Evolutionary conservation across 2,797 vertebrate genomes (phyloP).

Genomic region (Acanthis flammea): DNA sequence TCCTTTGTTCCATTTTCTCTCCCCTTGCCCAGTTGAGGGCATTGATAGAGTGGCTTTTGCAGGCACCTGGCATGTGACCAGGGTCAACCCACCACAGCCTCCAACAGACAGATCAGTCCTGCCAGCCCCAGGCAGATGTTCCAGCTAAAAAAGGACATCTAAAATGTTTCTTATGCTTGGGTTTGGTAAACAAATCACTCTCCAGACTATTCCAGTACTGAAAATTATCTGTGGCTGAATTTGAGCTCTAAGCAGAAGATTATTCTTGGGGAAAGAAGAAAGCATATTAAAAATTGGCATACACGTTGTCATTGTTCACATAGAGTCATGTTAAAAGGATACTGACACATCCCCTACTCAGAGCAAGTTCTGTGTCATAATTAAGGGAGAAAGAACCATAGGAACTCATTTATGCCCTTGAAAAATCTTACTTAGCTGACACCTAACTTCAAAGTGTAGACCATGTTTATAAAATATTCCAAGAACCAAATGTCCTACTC

Average conservation of each 20-base stretch:
- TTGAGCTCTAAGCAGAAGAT: neutral
- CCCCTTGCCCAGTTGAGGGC: neutral
- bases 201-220: neutral
- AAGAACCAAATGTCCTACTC: neutral
- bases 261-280: neutral
- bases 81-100: neutral
- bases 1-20: neutral
- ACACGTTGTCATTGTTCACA: neutral
- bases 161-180: neutral
- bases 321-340: neutral
- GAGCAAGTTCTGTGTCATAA: neutral
- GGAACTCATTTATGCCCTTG: neutral
- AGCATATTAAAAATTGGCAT: neutral
- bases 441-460: neutral
- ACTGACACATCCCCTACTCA: neutral
- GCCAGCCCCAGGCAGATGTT: neutral
- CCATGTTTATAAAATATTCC: neutral
- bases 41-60: accelerated
- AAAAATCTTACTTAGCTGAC: neutral
- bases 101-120: neutral
- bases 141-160: neutral
- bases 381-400: neutral
- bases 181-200: neutral
- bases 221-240: neutral
- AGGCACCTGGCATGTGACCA: accelerated